Conservation (phyloP, 2,113 vertebrate genomes). For the Anolis carolinensis region DNA sequence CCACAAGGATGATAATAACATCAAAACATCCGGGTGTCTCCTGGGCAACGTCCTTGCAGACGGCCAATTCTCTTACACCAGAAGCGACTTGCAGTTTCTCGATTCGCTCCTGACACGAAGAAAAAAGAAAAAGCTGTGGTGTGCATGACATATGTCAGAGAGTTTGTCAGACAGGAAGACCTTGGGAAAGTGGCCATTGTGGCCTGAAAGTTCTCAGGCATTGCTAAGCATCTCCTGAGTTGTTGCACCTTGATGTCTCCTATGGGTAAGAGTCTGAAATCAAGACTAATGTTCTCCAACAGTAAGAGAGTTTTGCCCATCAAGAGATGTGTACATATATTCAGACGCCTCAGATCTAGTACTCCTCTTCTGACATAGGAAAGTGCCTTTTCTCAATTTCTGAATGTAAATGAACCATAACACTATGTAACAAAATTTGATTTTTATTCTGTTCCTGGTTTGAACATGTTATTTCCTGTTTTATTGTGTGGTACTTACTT, state of each 20-base stretch:
- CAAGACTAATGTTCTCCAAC: background rate
- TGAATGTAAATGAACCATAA: background rate
- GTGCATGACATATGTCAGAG: background rate
- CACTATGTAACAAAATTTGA: no score
- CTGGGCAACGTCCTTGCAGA: no score
- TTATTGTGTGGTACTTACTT: no score
- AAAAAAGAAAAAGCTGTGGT: no score
- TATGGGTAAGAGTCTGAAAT: background rate
- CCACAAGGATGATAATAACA: no score
- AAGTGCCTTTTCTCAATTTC: background rate
- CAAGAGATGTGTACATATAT: background rate
- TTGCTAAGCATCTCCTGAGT: background rate
- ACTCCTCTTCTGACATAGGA: background rate
- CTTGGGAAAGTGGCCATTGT: background rate
- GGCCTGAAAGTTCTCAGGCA: background rate
- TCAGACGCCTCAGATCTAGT: background rate
- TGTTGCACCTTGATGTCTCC: background rate
- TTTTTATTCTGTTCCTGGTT: no score
- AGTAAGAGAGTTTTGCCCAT: background rate
- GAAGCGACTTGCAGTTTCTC: no score
- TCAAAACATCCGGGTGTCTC: no score
- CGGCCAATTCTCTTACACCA: no score
- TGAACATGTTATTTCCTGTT: no score
- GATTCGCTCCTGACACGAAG: no score
- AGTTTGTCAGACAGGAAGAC: background rate